Percentiles rank a stretch among this genome's conserved stretches.
These are phyloP conservation scores for Magallana angulata DNA, from an alignment of 1,140 invertebrate species.

Conservation along the genomic window DNA sequence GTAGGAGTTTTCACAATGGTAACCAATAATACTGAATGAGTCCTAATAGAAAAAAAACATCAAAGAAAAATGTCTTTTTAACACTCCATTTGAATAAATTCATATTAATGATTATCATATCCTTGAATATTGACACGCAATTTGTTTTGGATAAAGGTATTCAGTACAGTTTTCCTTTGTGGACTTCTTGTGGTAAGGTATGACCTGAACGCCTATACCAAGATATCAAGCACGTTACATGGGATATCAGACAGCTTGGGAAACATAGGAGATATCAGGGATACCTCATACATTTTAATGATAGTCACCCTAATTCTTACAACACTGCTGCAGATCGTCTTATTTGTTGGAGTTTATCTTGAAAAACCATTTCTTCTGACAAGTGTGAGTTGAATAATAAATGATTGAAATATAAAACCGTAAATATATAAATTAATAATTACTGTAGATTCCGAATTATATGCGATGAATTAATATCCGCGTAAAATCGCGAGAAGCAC, in stretches of 20 bases:
- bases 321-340: neutral
- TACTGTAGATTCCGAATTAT: neutral
- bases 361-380: neutral
- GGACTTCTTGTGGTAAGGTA: neutral
- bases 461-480: too few species aligned
- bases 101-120: neutral
- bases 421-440: neutral
- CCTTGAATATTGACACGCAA: neutral
- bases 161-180: neutral
- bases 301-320: neutral
- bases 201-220: neutral
- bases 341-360: neutral
- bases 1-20: slow-evolving; percentile 5
- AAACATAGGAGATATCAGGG: neutral
- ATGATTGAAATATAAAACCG: neutral
- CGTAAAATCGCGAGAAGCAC: too few species aligned
- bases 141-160: neutral
- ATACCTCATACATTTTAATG: neutral
- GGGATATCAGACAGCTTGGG: neutral
- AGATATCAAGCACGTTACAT: neutral
- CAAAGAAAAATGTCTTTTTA: neutral
- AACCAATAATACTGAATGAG: neutral
- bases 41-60: neutral
- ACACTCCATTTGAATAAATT: neutral
- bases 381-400: neutral